Conservation (phyloP, 2,888 invertebrate species). For the Euproctis similis region DNA sequence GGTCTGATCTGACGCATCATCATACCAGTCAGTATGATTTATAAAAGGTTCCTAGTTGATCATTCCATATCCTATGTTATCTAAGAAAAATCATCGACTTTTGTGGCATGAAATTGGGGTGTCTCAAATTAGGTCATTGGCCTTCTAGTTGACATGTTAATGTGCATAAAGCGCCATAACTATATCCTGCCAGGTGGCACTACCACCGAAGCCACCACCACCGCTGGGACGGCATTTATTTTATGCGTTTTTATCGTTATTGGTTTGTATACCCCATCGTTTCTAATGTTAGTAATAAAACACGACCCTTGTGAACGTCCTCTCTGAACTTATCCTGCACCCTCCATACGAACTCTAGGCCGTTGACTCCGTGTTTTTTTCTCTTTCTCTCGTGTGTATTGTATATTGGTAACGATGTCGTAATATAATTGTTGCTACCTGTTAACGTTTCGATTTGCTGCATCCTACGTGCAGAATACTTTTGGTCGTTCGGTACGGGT, state of each 20-base stretch:
- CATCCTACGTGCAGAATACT: constrained; percentile 8
- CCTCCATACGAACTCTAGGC: constrained; percentile 41
- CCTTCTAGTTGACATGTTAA: constrained; percentile 10
- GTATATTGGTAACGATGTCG: constrained; percentile 28
- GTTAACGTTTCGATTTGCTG: constrained; percentile 13
- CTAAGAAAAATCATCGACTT: no score
- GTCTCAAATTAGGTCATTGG: constrained; percentile 25
- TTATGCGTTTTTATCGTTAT: constrained; percentile 16
- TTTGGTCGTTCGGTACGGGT: constrained; percentile 6
- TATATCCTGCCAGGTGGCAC: constrained; percentile 15
- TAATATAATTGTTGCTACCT: constrained; percentile 31
- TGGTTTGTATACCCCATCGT: constrained; percentile 30
- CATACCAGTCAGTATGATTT: no score
- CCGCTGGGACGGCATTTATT: no score
- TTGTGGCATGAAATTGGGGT: no score
- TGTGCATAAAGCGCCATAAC: constrained; percentile 5
- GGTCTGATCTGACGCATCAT: no score
- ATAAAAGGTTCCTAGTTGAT: no score
- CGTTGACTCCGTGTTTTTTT: constrained; percentile 37
- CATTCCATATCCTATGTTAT: no score
- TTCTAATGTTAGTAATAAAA: constrained; percentile 34
- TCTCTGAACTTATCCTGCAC: constrained; percentile 36
- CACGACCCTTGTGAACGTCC: constrained; percentile 33
- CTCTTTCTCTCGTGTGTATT: constrained; percentile 29
- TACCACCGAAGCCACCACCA: no score